Evolutionary conservation across 2,888 invertebrate genomes (phyloP).

Genomic region (Diloba caeruleocephala): DNA sequence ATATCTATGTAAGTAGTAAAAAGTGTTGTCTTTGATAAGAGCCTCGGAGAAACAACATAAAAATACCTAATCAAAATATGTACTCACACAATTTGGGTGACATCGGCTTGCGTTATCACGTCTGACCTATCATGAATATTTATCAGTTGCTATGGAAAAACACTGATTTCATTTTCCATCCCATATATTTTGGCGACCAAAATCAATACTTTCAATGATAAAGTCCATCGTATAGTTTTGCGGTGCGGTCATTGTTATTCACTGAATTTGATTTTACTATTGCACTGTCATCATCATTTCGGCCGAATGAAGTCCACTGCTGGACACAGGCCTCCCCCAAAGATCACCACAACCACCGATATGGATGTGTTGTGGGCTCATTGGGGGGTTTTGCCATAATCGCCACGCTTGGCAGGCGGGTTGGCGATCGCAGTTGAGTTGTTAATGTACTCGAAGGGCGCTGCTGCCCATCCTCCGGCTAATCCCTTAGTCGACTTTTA

Average conservation of each 20-base stretch:
- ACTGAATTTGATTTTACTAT: neutral
- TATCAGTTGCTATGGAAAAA: conserved; percentile 79
- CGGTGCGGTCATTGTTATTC: conserved; percentile 9
- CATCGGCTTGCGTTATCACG: conserved; percentile 69
- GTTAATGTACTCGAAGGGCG: too few species aligned
- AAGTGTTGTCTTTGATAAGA: neutral
- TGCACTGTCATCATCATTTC: neutral
- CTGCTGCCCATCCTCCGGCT: too few species aligned
- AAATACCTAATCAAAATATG: conserved; percentile 36
- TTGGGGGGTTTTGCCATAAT: too few species aligned
- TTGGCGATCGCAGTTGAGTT: too few species aligned
- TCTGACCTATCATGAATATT: conserved; percentile 80
- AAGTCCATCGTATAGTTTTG: conserved; percentile 12
- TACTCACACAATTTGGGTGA: conserved; percentile 60
- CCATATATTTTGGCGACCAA: conserved; percentile 43
- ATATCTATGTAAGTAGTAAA: too few species aligned
- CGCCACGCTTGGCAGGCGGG: too few species aligned
- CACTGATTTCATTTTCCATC: conserved; percentile 71
- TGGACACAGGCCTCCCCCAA: too few species aligned
- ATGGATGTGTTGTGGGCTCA: too few species aligned
- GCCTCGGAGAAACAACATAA: conserved; percentile 17
- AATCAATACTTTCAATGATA: conserved; percentile 64
- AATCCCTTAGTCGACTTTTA: too few species aligned
- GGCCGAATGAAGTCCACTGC: too few species aligned
- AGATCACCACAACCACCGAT: too few species aligned